Percentiles rank a stretch among this genome's conserved stretches.
Conservation (phyloP, 2,888 invertebrate species). For the Phyllotreta striolata region DNA sequence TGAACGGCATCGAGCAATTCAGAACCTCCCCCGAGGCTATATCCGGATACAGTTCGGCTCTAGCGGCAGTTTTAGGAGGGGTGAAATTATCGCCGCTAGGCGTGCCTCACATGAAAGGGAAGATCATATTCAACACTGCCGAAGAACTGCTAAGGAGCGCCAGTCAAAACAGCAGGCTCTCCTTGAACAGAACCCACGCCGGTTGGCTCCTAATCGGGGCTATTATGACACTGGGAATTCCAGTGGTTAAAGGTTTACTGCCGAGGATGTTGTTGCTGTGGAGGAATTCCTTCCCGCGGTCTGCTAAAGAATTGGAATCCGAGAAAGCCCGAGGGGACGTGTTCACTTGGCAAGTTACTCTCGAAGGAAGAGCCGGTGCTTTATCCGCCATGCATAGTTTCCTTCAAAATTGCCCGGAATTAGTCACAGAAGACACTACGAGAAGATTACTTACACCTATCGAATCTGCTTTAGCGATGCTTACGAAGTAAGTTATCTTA, state of each 20-base stretch:
- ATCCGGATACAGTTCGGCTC: constrained; percentile 89
- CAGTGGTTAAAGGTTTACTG: constrained; percentile 90
- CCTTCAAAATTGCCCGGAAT: constrained; percentile 86
- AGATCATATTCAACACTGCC: constrained; percentile 96
- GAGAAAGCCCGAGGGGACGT: constrained; percentile 96
- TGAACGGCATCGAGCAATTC: constrained; percentile 87
- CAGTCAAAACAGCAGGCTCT: constrained; percentile 94
- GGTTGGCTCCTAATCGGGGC: constrained; percentile 98
- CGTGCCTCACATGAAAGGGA: constrained; percentile 96
- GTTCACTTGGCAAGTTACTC: constrained; percentile 98
- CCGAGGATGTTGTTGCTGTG: constrained; percentile 94
- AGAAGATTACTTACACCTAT: constrained; percentile 88
- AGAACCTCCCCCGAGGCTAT: constrained; percentile 89
- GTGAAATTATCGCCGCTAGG: constrained; percentile 90
- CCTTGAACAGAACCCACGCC: constrained; percentile 93
- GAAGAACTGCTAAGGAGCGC: constrained; percentile 96
- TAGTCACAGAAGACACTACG: constrained; percentile 91
- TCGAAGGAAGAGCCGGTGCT: constrained; percentile 96
- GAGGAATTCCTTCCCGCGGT: constrained; percentile 97
- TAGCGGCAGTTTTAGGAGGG: constrained; percentile 93
- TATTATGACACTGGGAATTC: constrained; percentile 92
- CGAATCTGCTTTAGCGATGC: constrained; percentile 94
- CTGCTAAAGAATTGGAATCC: constrained; percentile 94
- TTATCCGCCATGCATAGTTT: constrained; percentile 95
- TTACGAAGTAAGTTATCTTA: constrained; percentile 79